These are phyloP conservation scores for Nannoperca australis DNA, from an alignment of 2,797 vertebrate genomes.

Conservation along the genomic window DNA sequence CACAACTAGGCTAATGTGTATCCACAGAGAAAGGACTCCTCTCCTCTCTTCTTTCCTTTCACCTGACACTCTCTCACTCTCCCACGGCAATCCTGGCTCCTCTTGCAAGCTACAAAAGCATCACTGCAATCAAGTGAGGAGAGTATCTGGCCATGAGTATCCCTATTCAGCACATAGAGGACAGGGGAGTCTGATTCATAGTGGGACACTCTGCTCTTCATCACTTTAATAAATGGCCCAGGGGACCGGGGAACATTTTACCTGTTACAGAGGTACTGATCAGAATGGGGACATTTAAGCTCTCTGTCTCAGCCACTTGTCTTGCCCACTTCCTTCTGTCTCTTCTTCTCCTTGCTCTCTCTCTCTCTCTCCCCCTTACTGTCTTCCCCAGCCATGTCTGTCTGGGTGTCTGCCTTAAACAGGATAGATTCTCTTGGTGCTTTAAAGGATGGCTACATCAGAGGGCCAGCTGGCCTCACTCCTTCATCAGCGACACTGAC, in stretches of 20 bases:
- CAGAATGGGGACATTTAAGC: constrained; percentile 74
- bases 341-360: constrained; percentile 28
- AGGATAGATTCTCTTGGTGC: constrained; percentile 80
- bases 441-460: constrained; percentile 84
- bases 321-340: constrained; percentile 69
- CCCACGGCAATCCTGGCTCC: constrained; percentile 36
- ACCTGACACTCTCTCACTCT: constrained; percentile 30
- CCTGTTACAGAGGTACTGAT: constrained; percentile 75
- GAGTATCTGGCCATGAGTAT: constrained; percentile 65
- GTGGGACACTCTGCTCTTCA: constrained; percentile 75
- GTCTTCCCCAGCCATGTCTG: constrained; percentile 63
- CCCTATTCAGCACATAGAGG: constrained; percentile 65
- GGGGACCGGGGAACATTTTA: constrained; percentile 68
- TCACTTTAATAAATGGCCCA: constrained; percentile 84
- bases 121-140: constrained; percentile 58
- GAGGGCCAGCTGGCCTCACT: constrained; percentile 82
- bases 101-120: constrained; percentile 52
- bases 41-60: constrained; percentile 26
- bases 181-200: constrained; percentile 79
- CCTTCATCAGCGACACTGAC: constrained; percentile 84
- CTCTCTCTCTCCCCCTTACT: constrained; percentile 27
- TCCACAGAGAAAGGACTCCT: constrained; percentile 33
- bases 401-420: constrained; percentile 78
- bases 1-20: constrained; percentile 31
- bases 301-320: constrained; percentile 73